A percentile compares a stretch with the other conserved stretches of the same genome.
Evolutionary conservation across 2,113 vertebrate genomes (phyloP).

Genomic region (Coptodon rendalli): DNA sequence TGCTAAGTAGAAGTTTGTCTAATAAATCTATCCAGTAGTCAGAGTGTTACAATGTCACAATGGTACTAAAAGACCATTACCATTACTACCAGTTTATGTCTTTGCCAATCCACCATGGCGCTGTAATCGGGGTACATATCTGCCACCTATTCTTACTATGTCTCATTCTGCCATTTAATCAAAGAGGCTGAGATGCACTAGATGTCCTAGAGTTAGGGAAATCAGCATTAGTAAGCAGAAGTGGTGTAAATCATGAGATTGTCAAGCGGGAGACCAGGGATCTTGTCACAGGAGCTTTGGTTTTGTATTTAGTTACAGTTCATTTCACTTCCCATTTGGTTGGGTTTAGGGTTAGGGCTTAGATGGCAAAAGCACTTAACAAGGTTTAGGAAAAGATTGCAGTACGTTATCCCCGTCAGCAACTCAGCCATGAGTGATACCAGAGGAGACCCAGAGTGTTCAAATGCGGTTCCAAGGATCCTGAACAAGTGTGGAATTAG

Average conservation of each 20-base stretch:
- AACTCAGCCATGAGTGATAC: background rate
- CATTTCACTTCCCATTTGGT: background rate
- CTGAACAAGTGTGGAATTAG: background rate
- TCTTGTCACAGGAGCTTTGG: background rate
- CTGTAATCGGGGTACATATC: background rate
- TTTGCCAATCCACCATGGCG: background rate
- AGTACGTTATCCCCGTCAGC: background rate
- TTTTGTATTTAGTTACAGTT: background rate
- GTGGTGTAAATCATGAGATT: background rate
- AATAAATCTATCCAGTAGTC: background rate
- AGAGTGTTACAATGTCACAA: background rate
- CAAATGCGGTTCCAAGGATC: background rate
- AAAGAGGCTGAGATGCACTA: background rate
- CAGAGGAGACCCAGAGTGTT: background rate
- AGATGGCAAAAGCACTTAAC: background rate
- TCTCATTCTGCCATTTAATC: background rate
- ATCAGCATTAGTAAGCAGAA: background rate
- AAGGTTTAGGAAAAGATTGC: background rate
- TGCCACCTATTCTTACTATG: background rate
- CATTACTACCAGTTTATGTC: background rate
- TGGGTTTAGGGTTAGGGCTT: background rate
- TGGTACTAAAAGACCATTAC: background rate
- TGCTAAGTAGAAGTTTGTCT: background rate
- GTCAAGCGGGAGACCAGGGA: background rate
- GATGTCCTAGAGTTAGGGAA: background rate